A percentile compares a stretch with the other conserved stretches of the same genome.
These are phyloP conservation scores for Coturnix japonica DNA, from an alignment of 2,113 vertebrate species.

Conservation along the genomic window DNA sequence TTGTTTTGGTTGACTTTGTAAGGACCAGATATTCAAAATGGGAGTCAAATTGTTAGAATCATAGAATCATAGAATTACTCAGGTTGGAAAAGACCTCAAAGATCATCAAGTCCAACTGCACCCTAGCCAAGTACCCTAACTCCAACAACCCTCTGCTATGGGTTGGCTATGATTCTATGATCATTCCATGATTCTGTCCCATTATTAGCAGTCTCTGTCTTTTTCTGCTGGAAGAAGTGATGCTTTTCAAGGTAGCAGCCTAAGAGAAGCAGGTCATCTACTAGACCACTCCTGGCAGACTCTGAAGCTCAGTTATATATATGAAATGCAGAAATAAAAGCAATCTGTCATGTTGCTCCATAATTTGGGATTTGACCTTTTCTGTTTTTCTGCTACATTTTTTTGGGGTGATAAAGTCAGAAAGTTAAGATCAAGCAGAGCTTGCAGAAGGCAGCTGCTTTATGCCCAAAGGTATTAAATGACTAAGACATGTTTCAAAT, in stretches of 20 bases:
- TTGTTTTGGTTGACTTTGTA: neutral
- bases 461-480: neutral
- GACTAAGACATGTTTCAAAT: neutral
- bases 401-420: neutral
- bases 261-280: neutral
- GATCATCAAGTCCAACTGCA: no score
- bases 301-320: neutral
- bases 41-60: neutral
- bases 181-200: no score
- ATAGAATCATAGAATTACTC: no score
- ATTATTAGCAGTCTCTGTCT: neutral
- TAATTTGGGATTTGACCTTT: neutral
- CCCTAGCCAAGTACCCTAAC: no score
- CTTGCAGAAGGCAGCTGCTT: neutral
- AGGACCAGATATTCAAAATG: neutral
- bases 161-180: neutral
- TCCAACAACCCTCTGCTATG: no score
- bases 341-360: neutral
- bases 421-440: neutral
- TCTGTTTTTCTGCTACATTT: neutral
- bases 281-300: neutral
- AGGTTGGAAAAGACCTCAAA: no score
- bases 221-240: neutral
- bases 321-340: neutral
- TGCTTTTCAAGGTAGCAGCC: neutral